Conservation (phyloP, 2,113 vertebrate species). For the Corynorhinus townsendii region DNA sequence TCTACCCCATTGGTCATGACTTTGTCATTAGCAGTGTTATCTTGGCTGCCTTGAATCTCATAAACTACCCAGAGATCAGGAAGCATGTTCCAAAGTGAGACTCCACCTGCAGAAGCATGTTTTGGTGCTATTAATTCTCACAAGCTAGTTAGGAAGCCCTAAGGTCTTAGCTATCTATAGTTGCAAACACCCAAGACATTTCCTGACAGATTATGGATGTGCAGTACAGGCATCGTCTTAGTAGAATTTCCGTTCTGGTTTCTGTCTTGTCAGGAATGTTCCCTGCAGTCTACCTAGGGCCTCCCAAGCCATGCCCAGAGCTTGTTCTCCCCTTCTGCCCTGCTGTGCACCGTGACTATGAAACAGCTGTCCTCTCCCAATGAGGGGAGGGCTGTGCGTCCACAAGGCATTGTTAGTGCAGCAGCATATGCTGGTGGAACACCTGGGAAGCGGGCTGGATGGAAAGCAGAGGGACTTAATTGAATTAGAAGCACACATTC, state of each 20-base stretch:
- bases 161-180: conserved; percentile 39
- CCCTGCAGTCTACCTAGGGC: conserved; percentile 17
- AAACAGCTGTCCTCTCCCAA: conserved; percentile 48
- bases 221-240: not conserved
- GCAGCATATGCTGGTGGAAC: not conserved
- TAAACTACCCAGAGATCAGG: not conserved
- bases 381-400: not conserved
- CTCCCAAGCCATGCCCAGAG: not conserved
- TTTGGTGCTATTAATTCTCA: not conserved
- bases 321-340: conserved; percentile 31
- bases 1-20: not conserved
- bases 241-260: conserved; percentile 36
- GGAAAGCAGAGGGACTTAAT: conserved; percentile 37
- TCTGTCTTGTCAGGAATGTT: conserved; percentile 42
- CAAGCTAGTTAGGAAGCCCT: not conserved
- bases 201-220: conserved; percentile 25
- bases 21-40: not conserved
- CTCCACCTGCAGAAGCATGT: not conserved
- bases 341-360: not conserved
- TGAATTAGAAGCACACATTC: conserved; percentile 51
- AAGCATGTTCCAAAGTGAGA: not conserved
- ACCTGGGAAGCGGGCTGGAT: not conserved
- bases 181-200: conserved; percentile 14
- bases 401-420: conserved; percentile 34
- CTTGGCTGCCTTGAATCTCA: not conserved